Conservation (phyloP, 2,797 vertebrate genomes). For the Halcyon badia region DNA sequence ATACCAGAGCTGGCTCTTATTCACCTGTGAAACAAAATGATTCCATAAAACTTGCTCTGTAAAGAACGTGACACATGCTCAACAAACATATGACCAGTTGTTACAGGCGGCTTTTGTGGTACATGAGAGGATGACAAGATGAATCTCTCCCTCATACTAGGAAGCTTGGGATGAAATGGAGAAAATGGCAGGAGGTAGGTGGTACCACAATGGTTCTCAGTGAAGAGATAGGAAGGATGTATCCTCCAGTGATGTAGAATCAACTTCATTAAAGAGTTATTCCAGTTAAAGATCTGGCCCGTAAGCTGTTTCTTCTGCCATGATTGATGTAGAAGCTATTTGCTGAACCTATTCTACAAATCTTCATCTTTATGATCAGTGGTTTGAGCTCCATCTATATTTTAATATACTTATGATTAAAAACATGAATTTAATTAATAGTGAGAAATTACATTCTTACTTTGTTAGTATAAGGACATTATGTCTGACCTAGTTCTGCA, state of each 20-base stretch:
- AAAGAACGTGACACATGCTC: rapidly evolving
- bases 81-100: not conserved
- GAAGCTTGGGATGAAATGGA: not conserved
- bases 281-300: not conserved
- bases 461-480: constrained; percentile 7
- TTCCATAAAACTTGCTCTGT: not conserved
- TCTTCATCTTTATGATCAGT: not conserved
- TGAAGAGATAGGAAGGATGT: not conserved
- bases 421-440: constrained; percentile 7
- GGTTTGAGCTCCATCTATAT: not conserved
- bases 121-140: not conserved
- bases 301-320: not conserved
- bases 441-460: not conserved
- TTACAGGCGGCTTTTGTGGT: not conserved
- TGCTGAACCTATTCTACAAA: not conserved
- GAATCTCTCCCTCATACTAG: not conserved
- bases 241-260: not conserved
- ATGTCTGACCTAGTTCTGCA: not conserved
- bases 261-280: not conserved
- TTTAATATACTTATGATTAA: constrained; percentile 22
- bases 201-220: not conserved
- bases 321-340: not conserved
- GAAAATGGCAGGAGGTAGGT: not conserved
- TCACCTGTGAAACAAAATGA: not conserved
- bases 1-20: not conserved